These are phyloP conservation scores for Chloropsis hardwickii DNA, from an alignment of 2,113 vertebrate species.

Conservation along the genomic window DNA sequence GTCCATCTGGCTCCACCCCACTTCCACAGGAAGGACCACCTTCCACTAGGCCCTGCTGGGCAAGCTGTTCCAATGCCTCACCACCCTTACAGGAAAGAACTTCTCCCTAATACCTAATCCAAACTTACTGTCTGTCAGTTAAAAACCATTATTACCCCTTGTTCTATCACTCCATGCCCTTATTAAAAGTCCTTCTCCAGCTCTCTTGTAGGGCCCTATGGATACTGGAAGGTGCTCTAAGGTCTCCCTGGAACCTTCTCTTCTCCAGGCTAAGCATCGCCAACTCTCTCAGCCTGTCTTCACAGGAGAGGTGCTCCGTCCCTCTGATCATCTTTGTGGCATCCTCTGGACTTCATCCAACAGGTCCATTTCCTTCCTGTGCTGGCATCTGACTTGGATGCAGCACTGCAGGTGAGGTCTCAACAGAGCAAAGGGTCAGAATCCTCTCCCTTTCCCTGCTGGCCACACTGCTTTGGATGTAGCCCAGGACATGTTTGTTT, in stretches of 20 bases:
- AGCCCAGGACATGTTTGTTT: accelerated
- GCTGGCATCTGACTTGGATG: neutral
- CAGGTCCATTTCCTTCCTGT: neutral
- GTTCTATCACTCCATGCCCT: neutral
- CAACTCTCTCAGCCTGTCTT: neutral
- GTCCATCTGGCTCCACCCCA: neutral
- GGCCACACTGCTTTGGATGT: neutral
- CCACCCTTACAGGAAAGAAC: neutral
- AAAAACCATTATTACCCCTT: neutral
- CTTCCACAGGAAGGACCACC: neutral
- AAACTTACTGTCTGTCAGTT: neutral
- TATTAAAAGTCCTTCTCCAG: neutral
- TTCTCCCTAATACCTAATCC: neutral
- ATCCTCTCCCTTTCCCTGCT: neutral
- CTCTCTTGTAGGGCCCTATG: neutral
- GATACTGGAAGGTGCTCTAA: neutral
- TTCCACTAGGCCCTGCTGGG: neutral
- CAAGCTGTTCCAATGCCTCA: neutral
- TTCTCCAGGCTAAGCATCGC: neutral
- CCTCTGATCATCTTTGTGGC: too few relatives aligned
- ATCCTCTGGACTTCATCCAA: neutral
- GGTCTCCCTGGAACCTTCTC: neutral
- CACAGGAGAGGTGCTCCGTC: neutral
- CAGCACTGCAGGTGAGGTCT: neutral
- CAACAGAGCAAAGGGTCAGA: neutral